Evolutionary conservation across 2,888 invertebrate species (phyloP), one percentile per base, ranked within the genome.

Genomic region (Thecophora atra): DNA sequence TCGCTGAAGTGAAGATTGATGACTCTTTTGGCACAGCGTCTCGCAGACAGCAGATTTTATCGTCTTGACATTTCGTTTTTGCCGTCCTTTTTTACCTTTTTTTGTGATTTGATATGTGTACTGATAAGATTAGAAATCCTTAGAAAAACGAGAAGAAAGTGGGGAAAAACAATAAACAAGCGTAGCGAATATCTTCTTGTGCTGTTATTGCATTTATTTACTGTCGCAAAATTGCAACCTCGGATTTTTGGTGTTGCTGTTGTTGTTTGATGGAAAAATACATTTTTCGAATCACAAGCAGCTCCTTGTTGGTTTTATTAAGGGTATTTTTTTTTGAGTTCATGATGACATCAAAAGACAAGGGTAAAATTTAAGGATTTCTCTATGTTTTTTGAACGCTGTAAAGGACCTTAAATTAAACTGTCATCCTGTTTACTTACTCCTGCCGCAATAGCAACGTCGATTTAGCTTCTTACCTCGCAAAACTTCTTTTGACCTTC

Each of bases 1-100:
- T 37, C 37, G 11, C 37, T 11, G 37, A 37, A 37, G 47, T 26
- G 37, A 65, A 65, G 65, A 65, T 65, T 65, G 65, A 65, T 65
- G 65, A 65, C 47, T 65, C 13, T 47, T 47, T 65, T 65, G 65
- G 47, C 47, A 51, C 65, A 47, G 13, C 44, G 42, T 15, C 28
- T 4, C 28, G 30, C 60, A 60, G 28, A 60, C 60, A 60, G 30
- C 30, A 47, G 30, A 15, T 63, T 47, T 47, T n/a, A 47, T n/a
- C 47, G 47, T 47, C 47, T 47, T 47, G 47, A n/a, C 47, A 17
- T 11, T 47, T 15, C n/a, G 47, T 47, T 47, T 47, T 47, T 47
- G 6, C 37, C 37, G 7, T 11, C 1, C 37, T 37, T 37, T 37
- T 37, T 37, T 37, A 37, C 1, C 11, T 6, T 37, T 37, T 37